These are phyloP conservation scores for Lycorma delicatula DNA, from an alignment of 1,140 invertebrate species.

Conservation along the genomic window DNA sequence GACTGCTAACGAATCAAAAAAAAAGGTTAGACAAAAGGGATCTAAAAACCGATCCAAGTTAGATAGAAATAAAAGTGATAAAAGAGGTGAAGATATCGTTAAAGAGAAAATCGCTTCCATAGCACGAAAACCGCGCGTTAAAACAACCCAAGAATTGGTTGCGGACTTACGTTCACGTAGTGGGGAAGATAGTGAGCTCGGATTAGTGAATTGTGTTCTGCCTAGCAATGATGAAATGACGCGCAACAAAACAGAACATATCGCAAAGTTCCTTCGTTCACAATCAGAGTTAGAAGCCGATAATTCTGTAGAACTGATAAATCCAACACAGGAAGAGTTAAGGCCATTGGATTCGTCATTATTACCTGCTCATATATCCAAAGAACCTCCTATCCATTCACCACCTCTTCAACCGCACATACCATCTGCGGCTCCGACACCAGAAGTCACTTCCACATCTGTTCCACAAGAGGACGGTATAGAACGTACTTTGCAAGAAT, in stretches of 20 bases:
- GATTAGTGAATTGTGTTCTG: constrained; percentile 34
- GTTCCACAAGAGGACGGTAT: constrained; percentile 10
- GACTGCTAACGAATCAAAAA: constrained; percentile 40
- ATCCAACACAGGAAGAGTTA: constrained; percentile 14
- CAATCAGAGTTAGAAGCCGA: constrained; percentile 27
- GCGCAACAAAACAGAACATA: constrained; percentile 46
- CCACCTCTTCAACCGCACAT: not conserved
- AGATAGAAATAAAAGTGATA: constrained; percentile 19
- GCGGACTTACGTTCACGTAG: constrained; percentile 61
- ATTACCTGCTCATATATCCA: constrained; percentile 12
- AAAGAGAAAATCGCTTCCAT: constrained; percentile 55
- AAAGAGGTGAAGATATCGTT: constrained; percentile 44
- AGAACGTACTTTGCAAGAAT: constrained; percentile 41
- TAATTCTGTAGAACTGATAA: constrained; percentile 18
- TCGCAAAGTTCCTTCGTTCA: constrained; percentile 45
- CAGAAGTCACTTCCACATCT: not conserved
- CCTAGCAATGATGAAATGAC: constrained; percentile 33
- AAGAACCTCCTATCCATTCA: constrained; percentile 6
- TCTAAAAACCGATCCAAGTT: constrained; percentile 44
- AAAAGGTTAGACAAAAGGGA: constrained; percentile 59
- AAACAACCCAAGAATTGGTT: constrained; percentile 75
- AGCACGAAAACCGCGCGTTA: constrained; percentile 59
- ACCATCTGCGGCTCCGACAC: not conserved
- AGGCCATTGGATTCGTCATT: constrained; percentile 11
- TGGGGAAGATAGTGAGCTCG: constrained; percentile 27